A percentile compares a stretch with the other conserved stretches of the same genome.
These are phyloP conservation scores for Theristicus caerulescens DNA, from an alignment of 2,113 vertebrate species.

Conservation along the genomic window DNA sequence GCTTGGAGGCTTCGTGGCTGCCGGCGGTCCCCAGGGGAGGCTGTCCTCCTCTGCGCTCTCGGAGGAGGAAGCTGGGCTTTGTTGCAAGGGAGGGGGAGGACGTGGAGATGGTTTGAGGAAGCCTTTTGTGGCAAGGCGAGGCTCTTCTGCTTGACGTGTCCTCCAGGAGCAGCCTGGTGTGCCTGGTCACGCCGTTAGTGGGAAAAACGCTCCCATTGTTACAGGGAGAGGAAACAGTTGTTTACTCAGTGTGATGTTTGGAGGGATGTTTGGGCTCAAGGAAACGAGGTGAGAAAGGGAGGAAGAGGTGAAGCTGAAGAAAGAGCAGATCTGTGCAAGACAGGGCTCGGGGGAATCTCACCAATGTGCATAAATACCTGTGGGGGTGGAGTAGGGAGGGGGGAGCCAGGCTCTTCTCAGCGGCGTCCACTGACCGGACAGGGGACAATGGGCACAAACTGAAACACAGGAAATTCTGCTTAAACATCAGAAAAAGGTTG, in stretches of 20 bases:
- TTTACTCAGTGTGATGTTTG: conserved; percentile 26
- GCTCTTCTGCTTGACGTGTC: conserved; percentile 20
- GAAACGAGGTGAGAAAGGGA: conserved; percentile 51
- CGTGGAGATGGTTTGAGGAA: not conserved
- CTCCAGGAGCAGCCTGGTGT: conserved; percentile 3
- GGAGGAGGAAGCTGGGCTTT: not conserved
- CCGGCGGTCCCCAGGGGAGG: not conserved
- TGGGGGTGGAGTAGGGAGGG: not conserved
- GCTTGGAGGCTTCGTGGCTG: not conserved
- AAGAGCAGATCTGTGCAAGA: conserved; percentile 1
- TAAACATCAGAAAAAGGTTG: not conserved
- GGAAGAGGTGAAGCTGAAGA: conserved; percentile 43
- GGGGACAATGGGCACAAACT: not conserved
- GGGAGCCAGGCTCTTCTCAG: not conserved
- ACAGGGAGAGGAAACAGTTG: conserved; percentile 39
- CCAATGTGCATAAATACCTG: not conserved
- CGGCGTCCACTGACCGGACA: not conserved
- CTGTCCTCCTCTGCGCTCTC: not conserved
- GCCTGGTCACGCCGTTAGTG: not conserved
- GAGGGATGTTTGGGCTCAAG: conserved; percentile 42
- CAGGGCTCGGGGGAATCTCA: not conserved
- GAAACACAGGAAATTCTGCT: conserved; percentile 40
- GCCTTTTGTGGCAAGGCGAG: not conserved
- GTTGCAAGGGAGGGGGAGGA: not conserved
- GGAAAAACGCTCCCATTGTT: conserved; percentile 44